Evolutionary conservation across 1,140 invertebrate genomes (phyloP).

Genomic region (Bombus fervidus): DNA sequence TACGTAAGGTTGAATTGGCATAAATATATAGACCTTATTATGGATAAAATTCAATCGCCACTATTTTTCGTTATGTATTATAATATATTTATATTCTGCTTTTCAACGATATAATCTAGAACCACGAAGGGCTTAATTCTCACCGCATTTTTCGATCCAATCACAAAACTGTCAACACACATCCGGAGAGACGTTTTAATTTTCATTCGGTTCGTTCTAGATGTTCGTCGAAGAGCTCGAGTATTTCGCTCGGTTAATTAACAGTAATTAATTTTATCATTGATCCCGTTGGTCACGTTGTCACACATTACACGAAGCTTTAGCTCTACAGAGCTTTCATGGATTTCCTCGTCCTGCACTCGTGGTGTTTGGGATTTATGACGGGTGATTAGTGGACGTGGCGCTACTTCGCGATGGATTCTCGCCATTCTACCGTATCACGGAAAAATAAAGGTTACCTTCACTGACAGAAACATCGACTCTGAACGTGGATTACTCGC

Average conservation of each 20-base stretch:
- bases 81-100: too few species aligned
- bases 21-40: too few species aligned
- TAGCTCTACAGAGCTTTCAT: neutral
- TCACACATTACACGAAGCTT: constrained; percentile 10
- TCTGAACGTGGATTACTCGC: neutral
- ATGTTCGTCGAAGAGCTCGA: neutral
- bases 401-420: neutral
- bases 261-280: constrained; percentile 22
- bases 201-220: neutral
- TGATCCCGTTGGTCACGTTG: constrained; percentile 5
- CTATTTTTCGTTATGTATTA: too few species aligned
- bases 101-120: neutral
- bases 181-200: constrained; percentile 9
- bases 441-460: neutral
- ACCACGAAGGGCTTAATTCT: neutral
- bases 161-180: neutral
- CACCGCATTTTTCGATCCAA: neutral
- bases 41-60: too few species aligned
- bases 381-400: constrained; percentile 6
- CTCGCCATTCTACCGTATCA: constrained; percentile 14
- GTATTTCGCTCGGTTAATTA: neutral
- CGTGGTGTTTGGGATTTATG: neutral
- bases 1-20: too few species aligned
- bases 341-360: neutral
- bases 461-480: neutral